Evolutionary conservation across 53 echinoderm and acorn worm genomes (phyloP), one percentile per base, ranked within the genome.

Genomic region (Paracentrotus lividus): DNA sequence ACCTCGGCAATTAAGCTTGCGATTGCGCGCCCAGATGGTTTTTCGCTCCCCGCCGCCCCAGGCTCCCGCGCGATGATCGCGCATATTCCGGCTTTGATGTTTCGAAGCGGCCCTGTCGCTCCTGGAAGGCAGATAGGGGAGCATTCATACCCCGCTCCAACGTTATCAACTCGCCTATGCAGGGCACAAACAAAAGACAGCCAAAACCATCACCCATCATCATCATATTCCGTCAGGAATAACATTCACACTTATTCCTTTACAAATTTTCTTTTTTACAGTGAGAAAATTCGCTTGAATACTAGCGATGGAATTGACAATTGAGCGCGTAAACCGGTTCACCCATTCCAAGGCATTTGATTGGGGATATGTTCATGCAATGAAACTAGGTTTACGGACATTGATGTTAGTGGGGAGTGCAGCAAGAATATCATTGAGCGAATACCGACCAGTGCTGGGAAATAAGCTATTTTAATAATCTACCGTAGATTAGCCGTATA

Each of bases 71-170:
- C 58, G 54, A 56, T 87, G 87, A 87, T 87, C 87, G 54, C 87
- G 87, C 56, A 87, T 87, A 52, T 87, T 56, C 53, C 57, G 53
- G 53, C 87, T 87, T 87, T n/a, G n/a, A 87, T 56, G 87, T 87
- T 87, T 57, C 87, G 87, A 38, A n/a, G 57, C 26, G 89, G 47
- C 42, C n/a, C 12, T 89, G 89, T 89, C 65, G 61, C 89, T 89
- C 89, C 42, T n/a, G n/a, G n/a, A 21, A 64, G 89, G 89, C 64
- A 89, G 45, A 89, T 52, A 29, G 26, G 31, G 58, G 49, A 84
- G 84, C n/a, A 84, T 84, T 84, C 84, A 84, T 84, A 12, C 84
- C n/a, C 72, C 81, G 49, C 84, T 84, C 51, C 84, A 84, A 84
- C n/a, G 84, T 49, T 84, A 84, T 84, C n/a, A 9, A 47, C 49